Evolutionary conservation across 2,797 vertebrate genomes (phyloP).

Genomic region (Tiaroga cobitis): DNA sequence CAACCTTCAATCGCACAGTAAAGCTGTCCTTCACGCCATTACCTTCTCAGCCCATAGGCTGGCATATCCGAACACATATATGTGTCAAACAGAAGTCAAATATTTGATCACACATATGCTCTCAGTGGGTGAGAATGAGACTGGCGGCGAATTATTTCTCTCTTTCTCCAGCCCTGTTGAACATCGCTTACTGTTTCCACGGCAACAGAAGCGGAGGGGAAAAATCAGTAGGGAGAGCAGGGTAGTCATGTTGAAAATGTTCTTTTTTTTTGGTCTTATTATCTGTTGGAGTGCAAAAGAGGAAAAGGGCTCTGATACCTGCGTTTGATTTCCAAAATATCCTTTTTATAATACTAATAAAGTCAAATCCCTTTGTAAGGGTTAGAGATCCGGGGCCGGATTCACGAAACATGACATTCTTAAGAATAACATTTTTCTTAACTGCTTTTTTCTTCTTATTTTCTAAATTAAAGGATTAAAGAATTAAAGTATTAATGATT

Average conservation of each 20-base stretch:
- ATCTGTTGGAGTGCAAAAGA: conserved; percentile 5
- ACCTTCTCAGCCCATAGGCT: not conserved
- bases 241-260: conserved; percentile 53
- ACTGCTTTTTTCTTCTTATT: too few species aligned
- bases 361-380: conserved; percentile 17
- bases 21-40: conserved; percentile 4
- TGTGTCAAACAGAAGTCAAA: conserved; percentile 51
- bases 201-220: conserved; percentile 81
- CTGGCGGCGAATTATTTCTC: conserved; percentile 31
- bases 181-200: conserved; percentile 84
- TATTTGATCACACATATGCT: conserved; percentile 56
- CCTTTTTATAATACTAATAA: conserved; percentile 32
- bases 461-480: too few species aligned
- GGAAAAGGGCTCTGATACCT: conserved; percentile 1
- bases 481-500: too few species aligned
- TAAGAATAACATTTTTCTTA: not conserved
- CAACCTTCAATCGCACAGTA: not conserved
- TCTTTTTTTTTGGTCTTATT: conserved; percentile 40
- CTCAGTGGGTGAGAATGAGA: conserved; percentile 52
- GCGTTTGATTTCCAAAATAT: conserved; percentile 15
- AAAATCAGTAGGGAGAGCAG: conserved; percentile 72
- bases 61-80: conserved; percentile 12
- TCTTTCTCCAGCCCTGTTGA: conserved; percentile 66
- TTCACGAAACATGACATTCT: not conserved
- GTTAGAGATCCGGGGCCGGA: not conserved